phyloP scores from a whole-genome alignment of 2,797 vertebrate species.

The Poeciliopsis infans region DNA sequence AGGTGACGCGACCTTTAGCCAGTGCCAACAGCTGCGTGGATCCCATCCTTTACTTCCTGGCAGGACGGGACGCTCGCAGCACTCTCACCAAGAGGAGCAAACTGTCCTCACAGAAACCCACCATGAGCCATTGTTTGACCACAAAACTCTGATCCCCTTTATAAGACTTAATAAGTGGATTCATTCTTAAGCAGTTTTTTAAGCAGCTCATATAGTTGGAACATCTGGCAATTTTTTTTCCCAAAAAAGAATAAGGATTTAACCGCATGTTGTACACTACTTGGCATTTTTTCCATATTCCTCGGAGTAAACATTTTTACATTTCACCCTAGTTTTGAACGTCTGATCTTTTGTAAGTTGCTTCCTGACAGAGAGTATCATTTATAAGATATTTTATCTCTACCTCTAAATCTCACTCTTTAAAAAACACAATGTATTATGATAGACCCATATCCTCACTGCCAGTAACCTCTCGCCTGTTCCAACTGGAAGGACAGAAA shows the following conservation, averaged over 20 bases:
- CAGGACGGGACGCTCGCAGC: slow-evolving; percentile 84
- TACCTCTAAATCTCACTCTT: background rate
- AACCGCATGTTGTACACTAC: background rate
- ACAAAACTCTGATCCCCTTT: slow-evolving; percentile 48
- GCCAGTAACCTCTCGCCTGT: no score
- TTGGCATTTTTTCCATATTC: background rate
- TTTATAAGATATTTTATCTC: background rate
- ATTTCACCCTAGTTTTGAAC: background rate
- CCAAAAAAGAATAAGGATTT: background rate
- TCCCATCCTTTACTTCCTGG: slow-evolving; percentile 93
- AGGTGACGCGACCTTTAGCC: slow-evolving; percentile 90
- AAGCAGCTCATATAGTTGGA: background rate
- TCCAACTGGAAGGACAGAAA: background rate
- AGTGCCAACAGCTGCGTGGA: slow-evolving; percentile 96
- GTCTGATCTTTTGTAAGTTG: background rate
- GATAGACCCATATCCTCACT: no score
- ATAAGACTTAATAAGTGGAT: background rate
- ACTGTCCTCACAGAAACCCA: background rate
- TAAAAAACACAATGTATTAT: no score
- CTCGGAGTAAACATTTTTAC: background rate
- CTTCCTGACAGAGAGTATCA: background rate
- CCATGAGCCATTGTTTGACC: slow-evolving; percentile 22
- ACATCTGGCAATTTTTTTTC: background rate
- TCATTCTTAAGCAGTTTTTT: background rate
- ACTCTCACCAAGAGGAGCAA: slow-evolving; percentile 59